Evolutionary conservation across 2,888 invertebrate species (phyloP).

Genomic region (Caenorhabditis auriculariae): DNA sequence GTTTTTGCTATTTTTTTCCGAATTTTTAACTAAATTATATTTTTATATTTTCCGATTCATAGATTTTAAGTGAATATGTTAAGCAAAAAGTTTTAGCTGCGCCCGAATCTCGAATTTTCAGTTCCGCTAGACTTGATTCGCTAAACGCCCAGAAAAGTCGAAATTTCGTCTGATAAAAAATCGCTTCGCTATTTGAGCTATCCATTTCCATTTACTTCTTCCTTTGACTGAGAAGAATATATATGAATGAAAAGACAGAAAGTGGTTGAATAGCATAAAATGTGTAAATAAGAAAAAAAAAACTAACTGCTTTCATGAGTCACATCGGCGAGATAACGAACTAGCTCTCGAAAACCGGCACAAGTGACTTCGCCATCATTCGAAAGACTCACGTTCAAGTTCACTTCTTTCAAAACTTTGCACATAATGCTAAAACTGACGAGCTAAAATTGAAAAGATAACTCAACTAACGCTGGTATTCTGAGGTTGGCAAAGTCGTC

Average conservation of each 20-base stretch:
- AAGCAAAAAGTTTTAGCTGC: no score
- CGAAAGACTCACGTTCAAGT: slow-evolving; percentile 21
- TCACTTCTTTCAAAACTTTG: slow-evolving; percentile 27
- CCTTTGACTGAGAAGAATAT: no score
- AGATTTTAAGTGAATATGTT: no score
- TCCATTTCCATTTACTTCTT: no score
- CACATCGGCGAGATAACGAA: slow-evolving; percentile 32
- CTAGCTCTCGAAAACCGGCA: slow-evolving; percentile 37
- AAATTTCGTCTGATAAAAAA: no score
- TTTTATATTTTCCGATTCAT: no score
- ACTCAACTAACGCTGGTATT: slow-evolving; percentile 13
- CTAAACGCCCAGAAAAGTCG: no score
- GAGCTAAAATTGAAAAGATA: background rate
- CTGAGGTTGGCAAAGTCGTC: slow-evolving; percentile 33
- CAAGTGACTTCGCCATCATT: slow-evolving; percentile 35
- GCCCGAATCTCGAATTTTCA: no score
- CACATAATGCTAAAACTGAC: slow-evolving; percentile 16
- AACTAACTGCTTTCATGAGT: slow-evolving; percentile 17
- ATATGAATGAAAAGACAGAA: background rate
- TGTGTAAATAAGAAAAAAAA: background rate
- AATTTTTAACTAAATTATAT: no score
- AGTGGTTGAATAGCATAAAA: background rate
- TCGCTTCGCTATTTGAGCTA: no score
- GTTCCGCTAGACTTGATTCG: no score
- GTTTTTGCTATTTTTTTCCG: no score